phyloP scores from a whole-genome alignment of 2,113 vertebrate species.

The Baryphthengus martii region DNA sequence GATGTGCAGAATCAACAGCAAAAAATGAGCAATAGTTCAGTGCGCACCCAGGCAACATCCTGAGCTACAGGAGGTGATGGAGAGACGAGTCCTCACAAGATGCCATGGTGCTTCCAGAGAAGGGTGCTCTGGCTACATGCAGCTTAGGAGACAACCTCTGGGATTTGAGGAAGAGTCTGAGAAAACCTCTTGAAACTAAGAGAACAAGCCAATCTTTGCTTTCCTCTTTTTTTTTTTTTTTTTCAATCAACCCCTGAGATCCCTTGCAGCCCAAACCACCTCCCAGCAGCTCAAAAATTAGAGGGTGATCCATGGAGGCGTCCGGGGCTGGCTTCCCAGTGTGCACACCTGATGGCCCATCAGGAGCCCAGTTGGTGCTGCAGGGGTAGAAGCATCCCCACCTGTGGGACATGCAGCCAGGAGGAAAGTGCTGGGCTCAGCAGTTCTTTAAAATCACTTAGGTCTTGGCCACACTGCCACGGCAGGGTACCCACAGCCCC shows the following conservation, averaged over 20 bases:
- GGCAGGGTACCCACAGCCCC: neutral
- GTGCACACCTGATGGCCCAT: neutral
- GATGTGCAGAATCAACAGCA: neutral
- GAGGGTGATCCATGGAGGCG: rapidly evolving
- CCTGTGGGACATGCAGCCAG: rapidly evolving
- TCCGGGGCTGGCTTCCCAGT: neutral
- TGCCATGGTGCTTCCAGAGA: neutral
- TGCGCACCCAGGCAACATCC: neutral
- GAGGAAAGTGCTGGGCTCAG: neutral
- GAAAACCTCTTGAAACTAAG: neutral
- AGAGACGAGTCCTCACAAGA: neutral
- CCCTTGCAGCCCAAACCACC: rapidly evolving
- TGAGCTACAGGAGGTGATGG: neutral
- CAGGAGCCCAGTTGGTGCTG: neutral
- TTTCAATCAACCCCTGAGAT: neutral
- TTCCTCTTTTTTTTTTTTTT: neutral
- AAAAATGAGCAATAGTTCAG: neutral
- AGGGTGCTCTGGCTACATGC: neutral
- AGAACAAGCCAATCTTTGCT: rapidly evolving
- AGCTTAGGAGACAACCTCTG: neutral
- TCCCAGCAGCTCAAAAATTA: neutral
- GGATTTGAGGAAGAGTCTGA: neutral
- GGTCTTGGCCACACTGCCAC: rapidly evolving
- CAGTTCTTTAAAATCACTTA: neutral
- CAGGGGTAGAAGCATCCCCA: neutral